These are phyloP conservation scores for Apostichopus parvimensis DNA, from an alignment of 35 echinoderm and acorn worm species.

Conservation along the genomic window DNA sequence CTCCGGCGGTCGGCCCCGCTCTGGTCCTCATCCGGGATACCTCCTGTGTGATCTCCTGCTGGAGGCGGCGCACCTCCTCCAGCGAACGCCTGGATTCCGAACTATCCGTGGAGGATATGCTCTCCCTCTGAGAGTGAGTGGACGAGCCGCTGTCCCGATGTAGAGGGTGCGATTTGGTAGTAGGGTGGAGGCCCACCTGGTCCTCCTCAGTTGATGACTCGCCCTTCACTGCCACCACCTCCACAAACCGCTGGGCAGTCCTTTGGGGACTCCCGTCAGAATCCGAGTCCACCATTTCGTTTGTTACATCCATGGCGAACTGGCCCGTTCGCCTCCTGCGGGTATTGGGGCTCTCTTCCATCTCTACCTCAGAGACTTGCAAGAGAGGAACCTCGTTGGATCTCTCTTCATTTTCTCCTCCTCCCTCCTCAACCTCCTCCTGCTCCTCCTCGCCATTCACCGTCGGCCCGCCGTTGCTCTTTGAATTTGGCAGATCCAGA, in stretches of 20 bases:
- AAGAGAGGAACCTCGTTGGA: neutral
- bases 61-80: conserved; percentile 70
- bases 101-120: conserved; percentile 45
- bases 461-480: neutral
- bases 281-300: conserved; percentile 43
- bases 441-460: neutral
- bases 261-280: neutral
- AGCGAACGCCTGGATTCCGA: conserved; percentile 51
- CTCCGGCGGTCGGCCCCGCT: neutral
- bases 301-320: conserved; percentile 16
- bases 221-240: neutral
- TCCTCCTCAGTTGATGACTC: neutral
- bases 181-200: neutral
- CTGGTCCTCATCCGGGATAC: conserved; percentile 64
- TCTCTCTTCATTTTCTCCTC: neutral
- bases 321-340: conserved; percentile 27
- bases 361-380: neutral
- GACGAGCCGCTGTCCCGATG: conserved; percentile 42
- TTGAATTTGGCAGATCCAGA: neutral
- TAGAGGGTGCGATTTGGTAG: neutral
- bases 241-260: conserved; percentile 16
- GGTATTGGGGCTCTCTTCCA: neutral
- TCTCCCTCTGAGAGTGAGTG: conserved; percentile 55
- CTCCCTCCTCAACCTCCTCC: neutral
- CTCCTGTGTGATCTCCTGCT: conserved; percentile 83